These are phyloP conservation scores for Alosa alosa DNA, from an alignment of 2,113 vertebrate genomes.

Conservation along the genomic window DNA sequence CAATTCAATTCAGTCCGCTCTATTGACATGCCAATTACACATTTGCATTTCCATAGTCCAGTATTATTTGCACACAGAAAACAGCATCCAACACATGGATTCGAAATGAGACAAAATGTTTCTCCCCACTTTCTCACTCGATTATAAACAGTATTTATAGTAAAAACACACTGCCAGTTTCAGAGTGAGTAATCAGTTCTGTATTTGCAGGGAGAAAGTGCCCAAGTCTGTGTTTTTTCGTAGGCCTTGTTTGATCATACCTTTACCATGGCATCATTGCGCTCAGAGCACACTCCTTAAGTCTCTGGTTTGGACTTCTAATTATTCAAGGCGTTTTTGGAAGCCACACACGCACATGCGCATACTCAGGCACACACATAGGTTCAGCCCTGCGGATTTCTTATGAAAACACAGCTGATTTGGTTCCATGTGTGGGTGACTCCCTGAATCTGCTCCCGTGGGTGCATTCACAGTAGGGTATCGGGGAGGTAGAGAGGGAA, in stretches of 20 bases:
- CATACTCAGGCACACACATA: constrained; percentile 9
- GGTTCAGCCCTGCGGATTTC: not conserved
- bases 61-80: not conserved
- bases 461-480: not conserved
- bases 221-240: not conserved
- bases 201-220: not conserved
- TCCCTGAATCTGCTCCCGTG: constrained; percentile 2
- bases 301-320: not conserved
- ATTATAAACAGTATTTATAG: not conserved
- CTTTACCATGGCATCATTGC: not conserved
- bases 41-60: not conserved
- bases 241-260: not conserved
- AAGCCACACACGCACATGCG: not conserved
- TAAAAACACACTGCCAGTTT: not conserved
- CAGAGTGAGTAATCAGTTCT: not conserved
- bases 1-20: not conserved
- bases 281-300: not conserved
- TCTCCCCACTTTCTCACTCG: not conserved
- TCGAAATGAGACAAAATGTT: not conserved
- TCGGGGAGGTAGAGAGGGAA: not conserved
- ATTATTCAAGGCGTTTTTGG: not conserved
- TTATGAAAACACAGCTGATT: not conserved
- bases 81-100: too few relatives aligned
- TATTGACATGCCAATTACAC: not conserved
- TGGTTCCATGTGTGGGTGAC: not conserved